phyloP scores from a whole-genome alignment of 37 sponge, comb jelly and placozoan genomes.

The Haliclona indistincta region DNA sequence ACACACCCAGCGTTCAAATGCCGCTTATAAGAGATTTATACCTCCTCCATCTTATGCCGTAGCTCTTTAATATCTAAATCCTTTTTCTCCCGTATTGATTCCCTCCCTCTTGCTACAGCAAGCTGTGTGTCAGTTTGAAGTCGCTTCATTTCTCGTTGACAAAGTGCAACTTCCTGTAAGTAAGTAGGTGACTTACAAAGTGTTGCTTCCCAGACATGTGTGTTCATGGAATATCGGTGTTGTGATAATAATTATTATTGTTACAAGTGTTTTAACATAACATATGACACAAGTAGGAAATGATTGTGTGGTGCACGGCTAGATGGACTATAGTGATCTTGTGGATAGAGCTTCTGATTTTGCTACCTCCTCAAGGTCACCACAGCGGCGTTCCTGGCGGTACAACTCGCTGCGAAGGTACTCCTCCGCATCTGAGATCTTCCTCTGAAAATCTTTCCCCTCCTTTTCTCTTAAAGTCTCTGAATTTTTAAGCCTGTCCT shows the following conservation, averaged over 20 bases:
- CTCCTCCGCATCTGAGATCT: neutral
- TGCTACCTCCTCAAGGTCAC: constrained; percentile 4
- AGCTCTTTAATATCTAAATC: constrained; percentile 3
- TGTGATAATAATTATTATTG: no score
- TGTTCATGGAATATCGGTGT: no score
- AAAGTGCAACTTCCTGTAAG: no score
- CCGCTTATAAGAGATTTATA: no score
- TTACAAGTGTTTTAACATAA: no score
- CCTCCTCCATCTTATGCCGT: neutral
- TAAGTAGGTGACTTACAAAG: no score
- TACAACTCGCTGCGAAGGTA: neutral
- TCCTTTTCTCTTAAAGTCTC: neutral
- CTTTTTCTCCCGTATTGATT: neutral
- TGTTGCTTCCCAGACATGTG: no score
- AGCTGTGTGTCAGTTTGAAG: neutral
- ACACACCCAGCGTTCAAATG: no score
- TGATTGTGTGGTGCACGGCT: no score
- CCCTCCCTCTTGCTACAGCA: neutral
- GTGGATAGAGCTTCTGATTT: no score
- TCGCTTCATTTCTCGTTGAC: neutral
- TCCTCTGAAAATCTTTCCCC: neutral
- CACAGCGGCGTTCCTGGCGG: neutral
- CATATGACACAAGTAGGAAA: no score
- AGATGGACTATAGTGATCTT: no score
- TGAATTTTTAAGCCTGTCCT: neutral